Base-by-base conservation (phyloP, 2,888 invertebrate species). In the Clivina fossor region DNA sequence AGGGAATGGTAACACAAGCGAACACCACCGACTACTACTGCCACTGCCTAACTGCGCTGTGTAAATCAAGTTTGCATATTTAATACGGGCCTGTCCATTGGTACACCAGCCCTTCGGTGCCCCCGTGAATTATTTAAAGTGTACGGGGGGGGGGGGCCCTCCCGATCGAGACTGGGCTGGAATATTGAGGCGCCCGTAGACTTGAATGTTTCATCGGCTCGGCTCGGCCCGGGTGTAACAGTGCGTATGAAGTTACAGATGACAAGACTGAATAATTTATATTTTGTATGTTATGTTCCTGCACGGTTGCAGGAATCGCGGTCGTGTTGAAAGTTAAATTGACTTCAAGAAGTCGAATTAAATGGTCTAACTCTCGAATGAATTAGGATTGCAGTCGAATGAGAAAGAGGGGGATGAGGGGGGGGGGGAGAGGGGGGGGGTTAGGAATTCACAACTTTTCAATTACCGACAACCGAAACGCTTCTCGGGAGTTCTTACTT, bases 11-110 rank as follows among this genome's bases (percentile, higher is more conserved):
- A n/a, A n/a, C n/a, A n/a, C n/a, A n/a, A n/a, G n/a, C n/a, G n/a
- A n/a, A n/a, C n/a, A n/a, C n/a, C n/a, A n/a, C n/a, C n/a, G 44
- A 28, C 26, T 16, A n/a, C n/a, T 18, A 24, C 26, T 13, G 18
- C 13, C 22, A 8, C 11, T 43, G 11, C 44, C 35, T 44, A 41
- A 53, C 48, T 15, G 49, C 35, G 28, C 44, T 59, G 63, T 65
- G 64, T 66, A 65, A 66, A 66, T 66, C 66, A 66, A 64, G 65
- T 66, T 66, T 65, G 58, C 63, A 65, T 65, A 64, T 56, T 48
- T 56, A 41, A 48, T 53, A 40, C 37, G 15, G 22, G 9, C 41
- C 26, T 41, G 53, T 26, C 44, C 37, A 43, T 37, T 48, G 37
- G 37, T 37, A 13, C 48, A 33, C 11, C 11, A 15, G 28, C 44